Evolutionary conservation across 2,888 invertebrate genomes (phyloP), one percentile per base, ranked within the genome.

Genomic region (Leptothorax acervorum): DNA sequence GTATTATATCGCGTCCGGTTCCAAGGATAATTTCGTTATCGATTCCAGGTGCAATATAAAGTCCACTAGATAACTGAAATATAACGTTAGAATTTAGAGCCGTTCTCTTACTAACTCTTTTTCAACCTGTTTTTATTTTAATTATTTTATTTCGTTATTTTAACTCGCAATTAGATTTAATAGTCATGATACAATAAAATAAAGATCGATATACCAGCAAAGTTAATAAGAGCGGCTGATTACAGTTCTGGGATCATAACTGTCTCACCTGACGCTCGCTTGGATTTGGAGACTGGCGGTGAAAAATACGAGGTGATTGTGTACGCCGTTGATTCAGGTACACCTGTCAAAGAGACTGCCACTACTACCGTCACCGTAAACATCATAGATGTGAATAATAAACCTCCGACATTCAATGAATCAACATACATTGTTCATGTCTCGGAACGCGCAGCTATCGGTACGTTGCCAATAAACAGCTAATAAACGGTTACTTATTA

Each of bases 381-480:
- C 62, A 96, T 98, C 3, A 95, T 96, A 90, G 97, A 97, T 90
- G 97, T 97, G 0, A 98, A 98, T 91, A 97, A 98, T 92, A 98
- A 98, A 92, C 96, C 97, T 23, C 98, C 98, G 0, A 96, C 95
- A 84, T 98, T 98, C 89, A 96, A 96, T 76, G 95, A 96, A 68
- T 95, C 95, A 6, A 96, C 96, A 87, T 96, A 96, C 75, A 96
- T 96, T 0, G 96, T 97, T 39, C 97, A 97, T 89, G 96, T 97
- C 6, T 97, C 97, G 0, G 97, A 97, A 93, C 96, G 96, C 90
- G 96, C 96, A 0, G 95, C 96, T 85, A 95, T 96, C 23, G 96
- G 96, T 86, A 90, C 84, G 85, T 85, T 53, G 15, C 11, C 18
- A 74, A 48, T 6, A 63, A 23, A 55, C 23, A 45, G 12, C 15